Conservation (phyloP, 2,888 invertebrate genomes). For the Ischnura elegans region DNA sequence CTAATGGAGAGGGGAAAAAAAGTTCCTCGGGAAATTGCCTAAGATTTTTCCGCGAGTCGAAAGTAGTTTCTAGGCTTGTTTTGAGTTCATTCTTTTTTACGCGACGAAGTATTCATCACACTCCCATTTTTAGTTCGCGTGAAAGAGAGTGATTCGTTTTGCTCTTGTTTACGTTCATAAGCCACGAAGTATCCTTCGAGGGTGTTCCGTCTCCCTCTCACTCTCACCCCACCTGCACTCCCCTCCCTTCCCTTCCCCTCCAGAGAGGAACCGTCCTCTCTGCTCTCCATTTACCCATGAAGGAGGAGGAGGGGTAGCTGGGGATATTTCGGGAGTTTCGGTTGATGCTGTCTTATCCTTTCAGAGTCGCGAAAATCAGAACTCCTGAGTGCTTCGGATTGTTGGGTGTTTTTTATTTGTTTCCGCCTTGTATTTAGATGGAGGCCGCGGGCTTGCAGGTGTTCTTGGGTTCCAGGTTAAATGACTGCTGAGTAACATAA, state of each 20-base stretch:
- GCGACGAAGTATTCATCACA: conserved; percentile 38
- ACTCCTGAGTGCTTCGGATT: background rate
- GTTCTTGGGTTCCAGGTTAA: background rate
- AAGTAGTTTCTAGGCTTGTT: conserved; percentile 47
- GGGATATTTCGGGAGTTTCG: conserved; percentile 60
- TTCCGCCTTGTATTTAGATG: background rate
- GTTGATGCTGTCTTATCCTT: conserved; percentile 6
- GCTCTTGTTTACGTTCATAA: conserved; percentile 52
- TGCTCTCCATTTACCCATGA: conserved; percentile 43
- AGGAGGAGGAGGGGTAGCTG: conserved; percentile 43
- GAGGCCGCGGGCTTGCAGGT: background rate
- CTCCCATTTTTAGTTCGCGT: conserved; percentile 59
- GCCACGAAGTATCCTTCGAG: conserved; percentile 54
- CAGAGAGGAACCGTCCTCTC: background rate
- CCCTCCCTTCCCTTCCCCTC: background rate
- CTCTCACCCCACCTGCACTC: background rate
- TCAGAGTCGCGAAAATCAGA: conserved; percentile 23
- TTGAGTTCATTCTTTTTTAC: conserved; percentile 39
- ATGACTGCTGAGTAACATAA: background rate
- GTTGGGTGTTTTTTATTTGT: background rate
- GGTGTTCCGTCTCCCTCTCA: background rate
- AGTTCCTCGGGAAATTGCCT: background rate
- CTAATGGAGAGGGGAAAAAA: background rate
- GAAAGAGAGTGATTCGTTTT: conserved; percentile 58
- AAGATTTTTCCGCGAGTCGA: conserved; percentile 45